phyloP scores from a whole-genome alignment of 2,113 vertebrate genomes.

The Dromiciops gliroides region DNA sequence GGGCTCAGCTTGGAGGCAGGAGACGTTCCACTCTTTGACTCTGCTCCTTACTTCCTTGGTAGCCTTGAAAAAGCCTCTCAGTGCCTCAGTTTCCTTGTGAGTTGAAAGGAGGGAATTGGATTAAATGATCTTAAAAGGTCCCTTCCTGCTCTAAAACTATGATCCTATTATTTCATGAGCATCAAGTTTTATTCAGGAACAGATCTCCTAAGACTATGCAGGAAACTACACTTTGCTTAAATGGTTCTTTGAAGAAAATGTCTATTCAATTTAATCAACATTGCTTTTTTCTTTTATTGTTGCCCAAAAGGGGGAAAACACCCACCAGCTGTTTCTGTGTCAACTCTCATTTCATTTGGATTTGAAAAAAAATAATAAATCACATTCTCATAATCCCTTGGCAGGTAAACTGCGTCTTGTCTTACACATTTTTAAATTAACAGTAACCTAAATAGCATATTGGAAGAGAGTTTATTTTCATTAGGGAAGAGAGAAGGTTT shows the following conservation, averaged over 20 bases:
- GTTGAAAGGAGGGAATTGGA: not conserved
- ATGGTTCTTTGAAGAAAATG: not conserved
- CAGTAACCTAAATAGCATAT: conserved; percentile 46
- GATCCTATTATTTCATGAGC: not conserved
- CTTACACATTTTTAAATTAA: conserved; percentile 60
- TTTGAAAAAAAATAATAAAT: conserved; percentile 21
- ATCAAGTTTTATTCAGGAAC: conserved; percentile 43
- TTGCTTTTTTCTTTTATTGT: not conserved
- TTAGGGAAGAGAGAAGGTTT: conserved; percentile 54
- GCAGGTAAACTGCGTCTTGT: conserved; percentile 23
- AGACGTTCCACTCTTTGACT: not conserved
- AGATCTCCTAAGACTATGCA: conserved; percentile 35
- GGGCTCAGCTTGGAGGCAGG: not conserved
- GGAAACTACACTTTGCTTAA: conserved; percentile 31
- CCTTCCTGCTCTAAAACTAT: not conserved
- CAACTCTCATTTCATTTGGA: conserved; percentile 50
- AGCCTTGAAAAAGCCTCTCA: not conserved
- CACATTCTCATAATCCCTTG: conserved; percentile 19
- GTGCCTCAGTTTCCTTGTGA: conserved; percentile 57
- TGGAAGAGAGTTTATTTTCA: not conserved
- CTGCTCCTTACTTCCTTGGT: not conserved
- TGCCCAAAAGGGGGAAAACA: not conserved
- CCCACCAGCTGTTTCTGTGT: conserved; percentile 8
- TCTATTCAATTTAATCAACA: conserved; percentile 40
- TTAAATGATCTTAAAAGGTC: not conserved